Conservation (phyloP, 1,140 invertebrate genomes). For the Meteorus sp. region DNA sequence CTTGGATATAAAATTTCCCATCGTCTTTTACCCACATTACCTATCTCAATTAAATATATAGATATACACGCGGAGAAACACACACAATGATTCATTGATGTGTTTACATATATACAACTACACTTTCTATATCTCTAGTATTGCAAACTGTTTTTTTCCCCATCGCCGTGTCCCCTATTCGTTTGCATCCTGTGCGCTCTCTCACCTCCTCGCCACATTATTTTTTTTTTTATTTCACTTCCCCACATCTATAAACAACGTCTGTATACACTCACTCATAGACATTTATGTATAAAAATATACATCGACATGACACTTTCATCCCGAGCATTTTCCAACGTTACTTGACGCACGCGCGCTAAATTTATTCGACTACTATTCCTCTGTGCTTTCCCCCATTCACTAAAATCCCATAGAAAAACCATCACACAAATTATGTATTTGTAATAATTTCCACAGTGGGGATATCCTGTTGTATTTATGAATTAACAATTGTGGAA, state of each 20-base stretch:
- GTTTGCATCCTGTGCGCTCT: constrained; percentile 10
- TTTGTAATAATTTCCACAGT: too few relatives aligned
- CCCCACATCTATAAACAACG: neutral
- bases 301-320: constrained; percentile 3
- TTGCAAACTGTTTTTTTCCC: constrained; percentile 30
- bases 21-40: constrained; percentile 17
- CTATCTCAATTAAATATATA: too few relatives aligned
- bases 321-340: constrained; percentile 13
- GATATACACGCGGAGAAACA: too few relatives aligned
- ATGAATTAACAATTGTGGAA: too few relatives aligned
- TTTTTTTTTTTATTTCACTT: constrained; percentile 10
- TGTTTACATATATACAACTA: neutral
- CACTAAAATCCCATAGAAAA: neutral
- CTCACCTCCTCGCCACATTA: constrained; percentile 16
- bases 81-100: too few relatives aligned
- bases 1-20: constrained; percentile 20
- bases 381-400: constrained; percentile 3
- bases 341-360: constrained; percentile 10
- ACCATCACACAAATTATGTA: too few relatives aligned
- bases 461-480: too few relatives aligned
- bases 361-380: neutral
- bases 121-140: constrained; percentile 1
- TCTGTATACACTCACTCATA: neutral
- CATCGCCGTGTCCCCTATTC: constrained; percentile 30
- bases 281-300: neutral